phyloP scores from a whole-genome alignment of 1,140 invertebrate species.

The Vanessa atalanta region DNA sequence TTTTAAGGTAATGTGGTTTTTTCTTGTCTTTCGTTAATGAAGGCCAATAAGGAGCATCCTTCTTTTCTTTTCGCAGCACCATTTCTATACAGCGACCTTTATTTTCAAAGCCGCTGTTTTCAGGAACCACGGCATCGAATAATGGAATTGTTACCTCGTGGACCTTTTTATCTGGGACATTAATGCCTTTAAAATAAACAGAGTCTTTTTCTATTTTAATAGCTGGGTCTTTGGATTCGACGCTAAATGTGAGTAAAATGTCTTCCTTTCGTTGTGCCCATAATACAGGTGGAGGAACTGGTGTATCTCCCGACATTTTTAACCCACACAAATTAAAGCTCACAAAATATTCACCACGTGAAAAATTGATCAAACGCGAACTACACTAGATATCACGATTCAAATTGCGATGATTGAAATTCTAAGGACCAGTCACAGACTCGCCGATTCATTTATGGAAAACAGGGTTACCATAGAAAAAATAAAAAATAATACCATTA shows the following conservation, averaged over 20 bases:
- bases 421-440: conserved; percentile 44
- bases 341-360: conserved; percentile 38
- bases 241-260: conserved; percentile 92
- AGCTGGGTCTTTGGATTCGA: conserved; percentile 92
- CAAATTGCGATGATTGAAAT: conserved; percentile 40
- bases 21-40: conserved; percentile 92
- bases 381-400: conserved; percentile 40
- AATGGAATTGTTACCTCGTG: conserved; percentile 94
- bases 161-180: conserved; percentile 90
- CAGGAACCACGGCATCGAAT: conserved; percentile 89
- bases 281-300: conserved; percentile 89
- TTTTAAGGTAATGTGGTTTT: conserved; percentile 97
- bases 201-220: conserved; percentile 88
- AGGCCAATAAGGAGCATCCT: conserved; percentile 91
- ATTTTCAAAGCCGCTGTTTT: conserved; percentile 86
- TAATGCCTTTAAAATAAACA: conserved; percentile 92
- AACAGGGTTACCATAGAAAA: conserved; percentile 36
- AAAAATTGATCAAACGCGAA: conserved; percentile 49
- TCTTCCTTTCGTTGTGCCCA: conserved; percentile 94
- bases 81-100: conserved; percentile 91
- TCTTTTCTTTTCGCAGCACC: conserved; percentile 83
- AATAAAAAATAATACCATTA: not conserved
- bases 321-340: conserved; percentile 21
- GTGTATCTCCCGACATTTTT: conserved; percentile 66
- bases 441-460: conserved; percentile 48